A percentile compares a stretch with the other conserved stretches of the same genome.
Evolutionary conservation across 1,140 invertebrate species (phyloP).

Genomic region (Bombyx mandarina): DNA sequence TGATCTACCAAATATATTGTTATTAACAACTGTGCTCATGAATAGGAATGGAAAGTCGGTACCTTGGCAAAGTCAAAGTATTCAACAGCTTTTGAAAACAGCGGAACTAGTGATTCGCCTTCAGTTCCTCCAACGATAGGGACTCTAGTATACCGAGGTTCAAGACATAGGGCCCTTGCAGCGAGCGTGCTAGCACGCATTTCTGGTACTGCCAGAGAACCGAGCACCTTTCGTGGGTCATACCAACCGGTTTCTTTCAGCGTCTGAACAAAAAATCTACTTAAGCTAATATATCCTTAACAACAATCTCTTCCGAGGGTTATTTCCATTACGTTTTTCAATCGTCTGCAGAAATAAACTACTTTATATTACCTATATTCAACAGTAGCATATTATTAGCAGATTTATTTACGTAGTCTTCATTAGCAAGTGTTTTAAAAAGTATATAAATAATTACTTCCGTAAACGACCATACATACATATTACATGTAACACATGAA

Average conservation of each 20-base stretch:
- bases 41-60: constrained; percentile 1
- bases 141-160: constrained; percentile 48
- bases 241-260: constrained; percentile 59
- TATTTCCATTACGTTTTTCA: no score
- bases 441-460: no score
- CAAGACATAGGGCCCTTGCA: constrained; percentile 44
- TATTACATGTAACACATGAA: no score
- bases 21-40: not conserved
- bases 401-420: no score
- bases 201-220: constrained; percentile 53
- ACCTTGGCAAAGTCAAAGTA: constrained; percentile 54
- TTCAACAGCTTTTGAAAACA: constrained; percentile 56
- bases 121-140: constrained; percentile 59
- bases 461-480: no score
- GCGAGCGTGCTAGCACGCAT: constrained; percentile 59
- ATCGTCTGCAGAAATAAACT: no score
- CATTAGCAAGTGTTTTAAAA: no score
- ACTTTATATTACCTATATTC: no score
- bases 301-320: no score
- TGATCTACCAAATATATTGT: no score
- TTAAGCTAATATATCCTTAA: constrained; percentile 6
- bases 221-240: constrained; percentile 46
- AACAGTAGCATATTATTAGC: no score
- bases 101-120: constrained; percentile 46
- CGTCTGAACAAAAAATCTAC: constrained; percentile 48